A percentile compares a stretch with the other conserved stretches of the same genome.
These are phyloP conservation scores for Eretmochelys imbricata DNA, from an alignment of 2,113 vertebrate genomes.

Conservation along the genomic window DNA sequence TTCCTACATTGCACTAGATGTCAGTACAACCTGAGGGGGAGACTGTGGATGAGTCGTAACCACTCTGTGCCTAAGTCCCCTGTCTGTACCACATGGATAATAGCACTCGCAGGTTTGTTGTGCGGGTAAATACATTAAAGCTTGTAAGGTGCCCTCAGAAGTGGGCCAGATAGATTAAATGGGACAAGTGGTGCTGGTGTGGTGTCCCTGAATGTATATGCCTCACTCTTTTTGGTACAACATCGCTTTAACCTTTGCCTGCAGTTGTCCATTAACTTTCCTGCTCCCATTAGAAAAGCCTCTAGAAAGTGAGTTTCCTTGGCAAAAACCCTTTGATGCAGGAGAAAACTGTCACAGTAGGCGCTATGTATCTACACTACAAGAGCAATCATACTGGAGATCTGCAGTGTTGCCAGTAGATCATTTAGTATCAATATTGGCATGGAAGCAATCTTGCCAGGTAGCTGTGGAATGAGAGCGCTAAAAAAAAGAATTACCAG, in stretches of 20 bases:
- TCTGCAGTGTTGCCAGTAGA: neutral
- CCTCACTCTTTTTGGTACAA: neutral
- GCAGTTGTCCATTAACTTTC: neutral
- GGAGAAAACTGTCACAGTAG: neutral
- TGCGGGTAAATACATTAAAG: neutral
- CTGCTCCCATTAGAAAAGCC: neutral
- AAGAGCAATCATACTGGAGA: neutral
- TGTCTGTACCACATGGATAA: neutral
- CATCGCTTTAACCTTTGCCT: neutral
- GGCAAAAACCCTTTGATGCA: neutral
- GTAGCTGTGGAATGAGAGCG: neutral
- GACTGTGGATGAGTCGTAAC: neutral
- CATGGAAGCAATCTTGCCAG: neutral
- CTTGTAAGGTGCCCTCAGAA: neutral
- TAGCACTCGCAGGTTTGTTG: neutral
- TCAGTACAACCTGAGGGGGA: neutral
- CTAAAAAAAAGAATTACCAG: neutral
- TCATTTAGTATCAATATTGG: neutral
- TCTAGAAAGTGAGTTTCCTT: neutral
- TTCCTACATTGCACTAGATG: neutral
- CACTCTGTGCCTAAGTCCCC: neutral
- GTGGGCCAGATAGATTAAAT: neutral
- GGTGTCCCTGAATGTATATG: neutral
- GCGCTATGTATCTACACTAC: neutral
- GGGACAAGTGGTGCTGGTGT: too few relatives aligned